These are phyloP conservation scores for Stegodyphus mimosarum DNA, from an alignment of 1,140 invertebrate species.

Conservation along the genomic window DNA sequence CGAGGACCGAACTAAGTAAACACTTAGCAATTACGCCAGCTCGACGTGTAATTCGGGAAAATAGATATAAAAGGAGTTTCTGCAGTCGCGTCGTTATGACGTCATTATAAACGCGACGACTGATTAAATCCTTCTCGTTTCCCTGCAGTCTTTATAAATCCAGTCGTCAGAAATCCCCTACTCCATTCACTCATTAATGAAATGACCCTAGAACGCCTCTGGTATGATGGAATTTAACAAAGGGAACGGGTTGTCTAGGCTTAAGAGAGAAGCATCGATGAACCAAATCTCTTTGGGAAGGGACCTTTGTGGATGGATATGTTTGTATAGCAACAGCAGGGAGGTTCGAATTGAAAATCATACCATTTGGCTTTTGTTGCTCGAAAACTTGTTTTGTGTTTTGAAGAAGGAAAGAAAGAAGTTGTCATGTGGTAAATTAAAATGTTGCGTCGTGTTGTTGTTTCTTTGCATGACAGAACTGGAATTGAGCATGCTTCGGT, in stretches of 20 bases:
- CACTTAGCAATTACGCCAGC: constrained; percentile 50
- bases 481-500: no score
- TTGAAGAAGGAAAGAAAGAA: no score
- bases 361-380: no score
- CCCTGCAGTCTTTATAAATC: constrained; percentile 40
- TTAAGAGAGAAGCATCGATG: no score
- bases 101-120: constrained; percentile 59
- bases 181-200: constrained; percentile 53
- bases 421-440: no score
- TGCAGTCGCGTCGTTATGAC: constrained; percentile 37
- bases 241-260: constrained; percentile 6
- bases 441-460: no score
- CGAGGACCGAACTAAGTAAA: constrained; percentile 44
- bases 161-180: constrained; percentile 36
- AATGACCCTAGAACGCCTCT: constrained; percentile 43
- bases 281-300: no score
- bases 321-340: no score
- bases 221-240: constrained; percentile 48
- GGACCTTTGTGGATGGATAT: no score
- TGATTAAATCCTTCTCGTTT: constrained; percentile 45
- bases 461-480: no score
- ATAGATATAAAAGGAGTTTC: constrained; percentile 46
- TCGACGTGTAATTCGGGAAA: constrained; percentile 36
- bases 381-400: no score
- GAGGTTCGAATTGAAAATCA: no score